These are phyloP conservation scores for Coelopa pilipes DNA, from an alignment of 2,888 invertebrate genomes.

Conservation along the genomic window DNA sequence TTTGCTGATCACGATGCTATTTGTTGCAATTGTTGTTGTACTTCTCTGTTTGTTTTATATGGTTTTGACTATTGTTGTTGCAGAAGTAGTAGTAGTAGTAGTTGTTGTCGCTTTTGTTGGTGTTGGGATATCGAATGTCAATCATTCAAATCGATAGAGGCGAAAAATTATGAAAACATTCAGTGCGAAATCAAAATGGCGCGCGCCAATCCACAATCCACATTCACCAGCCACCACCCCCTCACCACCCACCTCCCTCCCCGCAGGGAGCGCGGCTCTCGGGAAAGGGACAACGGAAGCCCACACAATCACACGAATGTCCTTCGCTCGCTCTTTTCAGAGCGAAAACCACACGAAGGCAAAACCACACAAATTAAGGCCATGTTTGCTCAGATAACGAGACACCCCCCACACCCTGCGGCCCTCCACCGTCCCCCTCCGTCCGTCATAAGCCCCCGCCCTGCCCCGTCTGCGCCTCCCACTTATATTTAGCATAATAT, in stretches of 20 bases:
- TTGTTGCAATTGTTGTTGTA: no score
- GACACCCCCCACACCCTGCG: not conserved
- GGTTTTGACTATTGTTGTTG: not conserved
- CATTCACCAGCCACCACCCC: not conserved
- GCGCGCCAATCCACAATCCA: not conserved
- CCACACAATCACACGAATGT: no score
- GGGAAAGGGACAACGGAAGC: no score
- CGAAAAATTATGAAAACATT: slow-evolving; percentile 26
- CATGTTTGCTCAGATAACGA: not conserved
- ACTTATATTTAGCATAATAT: slow-evolving; percentile 25
- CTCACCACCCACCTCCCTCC: no score
- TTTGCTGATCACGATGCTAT: not conserved
- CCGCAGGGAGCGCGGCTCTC: no score
- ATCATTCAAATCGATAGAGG: not conserved
- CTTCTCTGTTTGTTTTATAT: not conserved
- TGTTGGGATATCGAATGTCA: slow-evolving; percentile 10
- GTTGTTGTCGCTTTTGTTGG: not conserved
- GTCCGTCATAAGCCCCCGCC: not conserved
- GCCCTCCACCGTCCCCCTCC: no score
- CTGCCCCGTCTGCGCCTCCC: not conserved
- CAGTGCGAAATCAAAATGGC: slow-evolving; percentile 10
- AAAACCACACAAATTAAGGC: slow-evolving; percentile 1
- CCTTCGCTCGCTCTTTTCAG: not conserved
- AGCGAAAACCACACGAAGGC: no score
- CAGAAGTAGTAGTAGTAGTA: no score